Evolutionary conservation across 2,888 invertebrate species (phyloP), one percentile per base, ranked within the genome.

Genomic region (Apocheima hispidaria): DNA sequence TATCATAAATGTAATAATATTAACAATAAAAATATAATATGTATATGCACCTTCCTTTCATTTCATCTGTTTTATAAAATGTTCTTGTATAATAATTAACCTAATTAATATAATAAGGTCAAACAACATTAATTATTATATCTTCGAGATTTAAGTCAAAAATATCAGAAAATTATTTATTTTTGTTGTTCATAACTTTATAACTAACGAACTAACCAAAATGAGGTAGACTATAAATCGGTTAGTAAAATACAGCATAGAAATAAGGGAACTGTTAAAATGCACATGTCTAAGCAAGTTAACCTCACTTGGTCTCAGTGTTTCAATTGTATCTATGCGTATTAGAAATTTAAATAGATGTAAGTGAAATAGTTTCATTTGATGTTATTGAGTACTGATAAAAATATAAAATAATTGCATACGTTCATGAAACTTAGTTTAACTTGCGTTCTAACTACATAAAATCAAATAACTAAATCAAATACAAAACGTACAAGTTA

Each of bases 221-320:
- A 62, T 73, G 76, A 78, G 79, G 73, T 79, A 79, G n/a, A n/a
- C n/a, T n/a, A n/a, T n/a, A n/a, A 23, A 55, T 63, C 33, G 61
- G 66, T 68, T 66, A 65, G 54, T 73, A 58, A 69, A 77, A 78
- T 75, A 78, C 75, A 74, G 70, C 51, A 67, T 59, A 56, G 56
- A 66, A 46, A n/a, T n/a, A n/a, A 65, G 60, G 60, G 69, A 66
- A 66, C 57, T 66, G 56, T 71, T 72, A 63, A 70, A 73, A 81
- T 74, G 75, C 70, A 73, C 72, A 75, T 65, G 41, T 51, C 57
- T 67, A 66, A 69, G 49, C 63, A 67, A 65, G 65, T 68, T 72
- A 70, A 71, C 68, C 74, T 68, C 63, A 67, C 63, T 62, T 52
- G 53, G 68, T 68, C 60, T 67, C 64, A 68, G 64, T 59, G 65